These are phyloP conservation scores for Sminthopsis crassicaudata DNA, from an alignment of 2,113 vertebrate genomes.

Conservation along the genomic window DNA sequence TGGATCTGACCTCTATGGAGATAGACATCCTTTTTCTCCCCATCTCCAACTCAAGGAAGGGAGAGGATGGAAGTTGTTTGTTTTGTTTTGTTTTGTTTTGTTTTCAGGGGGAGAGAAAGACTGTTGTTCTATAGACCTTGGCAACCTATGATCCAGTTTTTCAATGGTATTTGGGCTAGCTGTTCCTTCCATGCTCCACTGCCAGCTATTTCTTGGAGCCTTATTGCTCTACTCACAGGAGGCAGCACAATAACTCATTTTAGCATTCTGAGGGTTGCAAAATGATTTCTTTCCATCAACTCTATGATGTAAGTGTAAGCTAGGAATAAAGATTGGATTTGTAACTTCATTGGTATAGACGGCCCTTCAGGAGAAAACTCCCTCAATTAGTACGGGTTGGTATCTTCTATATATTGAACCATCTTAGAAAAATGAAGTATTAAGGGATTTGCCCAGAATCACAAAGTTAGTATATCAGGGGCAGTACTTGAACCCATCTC, in stretches of 20 bases:
- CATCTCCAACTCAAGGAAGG: background rate
- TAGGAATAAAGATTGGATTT: background rate
- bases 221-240: background rate
- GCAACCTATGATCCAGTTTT: background rate
- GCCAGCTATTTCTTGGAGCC: background rate
- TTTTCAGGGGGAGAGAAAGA: background rate
- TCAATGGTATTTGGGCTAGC: background rate
- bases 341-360: background rate
- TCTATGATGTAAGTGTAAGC: background rate
- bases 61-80: background rate
- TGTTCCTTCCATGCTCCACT: background rate
- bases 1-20: background rate
- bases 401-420: background rate
- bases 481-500: background rate
- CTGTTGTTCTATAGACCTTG: rapidly evolving
- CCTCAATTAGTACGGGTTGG: background rate
- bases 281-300: background rate
- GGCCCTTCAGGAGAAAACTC: background rate
- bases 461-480: background rate
- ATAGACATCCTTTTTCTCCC: background rate
- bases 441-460: background rate
- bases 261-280: background rate
- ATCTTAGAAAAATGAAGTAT: background rate
- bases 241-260: background rate
- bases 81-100: background rate